A percentile compares a stretch with the other conserved stretches of the same genome.
Evolutionary conservation across 2,113 vertebrate genomes (phyloP).

Genomic region (Menura novaehollandiae): DNA sequence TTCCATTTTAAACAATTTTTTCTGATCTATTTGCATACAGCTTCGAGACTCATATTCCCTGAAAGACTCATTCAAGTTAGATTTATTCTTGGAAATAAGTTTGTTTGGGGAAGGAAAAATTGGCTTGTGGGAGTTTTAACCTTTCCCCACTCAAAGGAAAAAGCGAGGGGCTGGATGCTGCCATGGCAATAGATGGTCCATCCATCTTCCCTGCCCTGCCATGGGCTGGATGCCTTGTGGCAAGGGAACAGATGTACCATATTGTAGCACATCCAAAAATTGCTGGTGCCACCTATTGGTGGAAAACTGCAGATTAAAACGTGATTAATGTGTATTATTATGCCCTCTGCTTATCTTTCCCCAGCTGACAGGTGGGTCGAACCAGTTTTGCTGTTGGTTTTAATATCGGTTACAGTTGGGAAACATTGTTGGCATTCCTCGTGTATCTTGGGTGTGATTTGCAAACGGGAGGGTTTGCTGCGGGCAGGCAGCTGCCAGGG

Average conservation of each 20-base stretch:
- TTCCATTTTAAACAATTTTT: neutral
- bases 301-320: neutral
- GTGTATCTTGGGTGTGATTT: neutral
- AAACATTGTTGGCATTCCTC: neutral
- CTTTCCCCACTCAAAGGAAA: neutral
- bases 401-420: neutral
- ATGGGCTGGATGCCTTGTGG: neutral
- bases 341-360: neutral
- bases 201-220: neutral
- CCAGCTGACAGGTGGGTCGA: neutral
- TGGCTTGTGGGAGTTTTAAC: neutral
- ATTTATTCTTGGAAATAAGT: neutral
- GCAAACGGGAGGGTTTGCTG: neutral
- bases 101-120: neutral
- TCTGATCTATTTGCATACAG: neutral
- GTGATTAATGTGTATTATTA: neutral
- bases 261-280: constrained; percentile 33
- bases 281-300: constrained; percentile 50
- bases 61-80: neutral
- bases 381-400: neutral
- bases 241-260: neutral
- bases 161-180: neutral
- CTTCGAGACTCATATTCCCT: neutral
- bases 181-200: neutral
- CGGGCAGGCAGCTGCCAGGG: neutral